Conservation (phyloP, 2,797 vertebrate species). For the Thamnophis elegans region DNA sequence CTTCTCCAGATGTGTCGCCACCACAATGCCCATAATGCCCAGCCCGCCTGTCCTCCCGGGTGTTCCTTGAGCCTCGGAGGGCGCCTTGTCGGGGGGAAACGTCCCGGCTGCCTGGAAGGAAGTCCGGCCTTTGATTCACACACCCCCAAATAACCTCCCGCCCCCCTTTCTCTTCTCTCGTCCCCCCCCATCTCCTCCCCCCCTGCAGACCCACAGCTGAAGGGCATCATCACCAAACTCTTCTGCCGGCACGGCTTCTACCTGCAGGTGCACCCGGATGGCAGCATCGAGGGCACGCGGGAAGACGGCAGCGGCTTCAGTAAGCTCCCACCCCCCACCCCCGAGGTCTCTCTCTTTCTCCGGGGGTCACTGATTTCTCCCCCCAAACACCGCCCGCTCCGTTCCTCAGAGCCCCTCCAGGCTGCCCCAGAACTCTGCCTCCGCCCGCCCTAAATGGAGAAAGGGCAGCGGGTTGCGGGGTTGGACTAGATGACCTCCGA, state of each 20-base stretch:
- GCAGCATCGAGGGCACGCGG: not conserved
- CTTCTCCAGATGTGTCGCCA: not conserved
- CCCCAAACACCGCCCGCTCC: no score
- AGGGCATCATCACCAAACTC: not conserved
- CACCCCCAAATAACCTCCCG: not conserved
- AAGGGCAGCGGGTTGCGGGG: not conserved
- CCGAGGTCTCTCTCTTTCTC: no score
- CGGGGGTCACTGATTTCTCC: no score
- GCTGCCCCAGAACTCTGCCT: no score
- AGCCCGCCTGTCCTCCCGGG: no score
- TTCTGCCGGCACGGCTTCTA: not conserved
- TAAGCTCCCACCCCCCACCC: not conserved
- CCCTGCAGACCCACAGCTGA: not conserved
- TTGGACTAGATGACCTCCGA: not conserved
- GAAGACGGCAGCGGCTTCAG: not conserved
- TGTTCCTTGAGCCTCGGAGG: not conserved
- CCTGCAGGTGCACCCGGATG: not conserved
- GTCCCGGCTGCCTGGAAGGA: not conserved
- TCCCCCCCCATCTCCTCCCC: rapidly evolving
- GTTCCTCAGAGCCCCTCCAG: not conserved
- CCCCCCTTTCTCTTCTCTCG: not conserved
- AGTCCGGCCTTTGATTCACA: not conserved
- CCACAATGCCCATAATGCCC: not conserved
- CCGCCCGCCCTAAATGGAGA: no score
- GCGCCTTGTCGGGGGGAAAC: rapidly evolving